These are phyloP conservation scores for Tachuris rubrigastra DNA, from an alignment of 2,113 vertebrate species.

Conservation along the genomic window DNA sequence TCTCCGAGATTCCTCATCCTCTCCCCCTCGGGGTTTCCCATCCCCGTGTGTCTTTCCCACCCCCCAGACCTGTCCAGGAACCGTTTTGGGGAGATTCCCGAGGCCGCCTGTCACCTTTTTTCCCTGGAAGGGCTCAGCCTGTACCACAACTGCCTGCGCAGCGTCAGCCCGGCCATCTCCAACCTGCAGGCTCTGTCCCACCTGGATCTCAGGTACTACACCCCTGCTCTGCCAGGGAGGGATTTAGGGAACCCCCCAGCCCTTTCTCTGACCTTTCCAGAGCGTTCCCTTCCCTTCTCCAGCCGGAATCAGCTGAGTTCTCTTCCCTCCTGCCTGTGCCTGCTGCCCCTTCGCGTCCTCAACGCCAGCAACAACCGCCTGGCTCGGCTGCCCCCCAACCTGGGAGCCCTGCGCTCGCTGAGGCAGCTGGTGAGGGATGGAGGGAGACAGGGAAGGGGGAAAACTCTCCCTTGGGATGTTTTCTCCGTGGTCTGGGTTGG, in stretches of 20 bases:
- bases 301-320: conserved; percentile 89
- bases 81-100: conserved; percentile 90
- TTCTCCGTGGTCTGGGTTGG: too few species aligned
- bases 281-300: too few species aligned
- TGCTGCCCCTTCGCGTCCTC: conserved; percentile 88
- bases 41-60: too few species aligned
- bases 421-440: conserved; percentile 83
- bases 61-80: conserved; percentile 88
- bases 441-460: too few species aligned
- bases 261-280: too few species aligned
- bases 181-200: conserved; percentile 91
- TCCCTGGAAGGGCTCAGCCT: conserved; percentile 90
- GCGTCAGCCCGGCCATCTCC: conserved; percentile 79
- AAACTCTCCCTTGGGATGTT: too few species aligned
- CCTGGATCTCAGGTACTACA: conserved; percentile 87
- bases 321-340: conserved; percentile 84
- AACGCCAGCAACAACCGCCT: conserved; percentile 93
- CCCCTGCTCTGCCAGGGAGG: too few species aligned
- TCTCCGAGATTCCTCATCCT: too few species aligned
- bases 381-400: conserved; percentile 76
- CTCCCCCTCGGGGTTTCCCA: too few species aligned
- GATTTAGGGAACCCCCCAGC: too few species aligned
- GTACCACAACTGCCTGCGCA: conserved; percentile 93
- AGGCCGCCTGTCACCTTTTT: conserved; percentile 86
- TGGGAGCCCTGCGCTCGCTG: conserved; percentile 73